These are phyloP conservation scores for Geotrypetes seraphini DNA, from an alignment of 2,797 vertebrate genomes.

Conservation along the genomic window DNA sequence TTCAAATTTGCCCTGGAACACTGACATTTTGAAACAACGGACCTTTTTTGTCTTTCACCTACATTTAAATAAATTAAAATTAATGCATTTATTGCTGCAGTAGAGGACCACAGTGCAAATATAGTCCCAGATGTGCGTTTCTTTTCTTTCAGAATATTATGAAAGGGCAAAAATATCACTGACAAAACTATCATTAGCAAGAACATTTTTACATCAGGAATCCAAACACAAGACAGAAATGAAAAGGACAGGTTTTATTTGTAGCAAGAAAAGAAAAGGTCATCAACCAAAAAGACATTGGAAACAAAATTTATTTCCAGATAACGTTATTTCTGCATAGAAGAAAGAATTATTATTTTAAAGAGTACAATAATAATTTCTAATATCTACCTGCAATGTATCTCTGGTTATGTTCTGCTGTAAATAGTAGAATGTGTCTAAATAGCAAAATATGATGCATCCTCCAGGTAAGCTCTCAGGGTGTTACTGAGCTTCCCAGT, in stretches of 20 bases:
- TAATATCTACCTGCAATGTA: no score
- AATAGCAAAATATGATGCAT: no score
- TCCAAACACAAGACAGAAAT: slow-evolving; percentile 26
- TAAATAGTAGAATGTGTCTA: no score
- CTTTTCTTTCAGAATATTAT: slow-evolving; percentile 35
- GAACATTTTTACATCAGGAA: slow-evolving; percentile 33
- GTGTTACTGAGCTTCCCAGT: no score
- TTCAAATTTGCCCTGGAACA: slow-evolving; percentile 24
- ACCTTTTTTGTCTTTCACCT: slow-evolving; percentile 46
- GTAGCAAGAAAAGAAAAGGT: slow-evolving; percentile 46
- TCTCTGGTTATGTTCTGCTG: no score
- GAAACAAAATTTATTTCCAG: slow-evolving; percentile 52
- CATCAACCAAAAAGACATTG: slow-evolving; percentile 29
- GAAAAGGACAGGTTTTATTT: slow-evolving; percentile 34
- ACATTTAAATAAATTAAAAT: slow-evolving; percentile 56
- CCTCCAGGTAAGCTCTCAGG: no score
- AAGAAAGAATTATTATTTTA: slow-evolving; percentile 3
- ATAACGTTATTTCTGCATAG: slow-evolving; percentile 33
- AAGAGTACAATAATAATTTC: slow-evolving; percentile 7
- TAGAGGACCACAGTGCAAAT: slow-evolving; percentile 17
- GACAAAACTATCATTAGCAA: slow-evolving; percentile 33
- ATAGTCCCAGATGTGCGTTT: no score
- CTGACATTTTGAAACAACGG: slow-evolving; percentile 51
- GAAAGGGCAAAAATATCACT: slow-evolving; percentile 48
- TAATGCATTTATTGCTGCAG: slow-evolving; percentile 17